Base-by-base conservation (phyloP, 2,888 invertebrate genomes). In the Trissoscelio sp. region DNA sequence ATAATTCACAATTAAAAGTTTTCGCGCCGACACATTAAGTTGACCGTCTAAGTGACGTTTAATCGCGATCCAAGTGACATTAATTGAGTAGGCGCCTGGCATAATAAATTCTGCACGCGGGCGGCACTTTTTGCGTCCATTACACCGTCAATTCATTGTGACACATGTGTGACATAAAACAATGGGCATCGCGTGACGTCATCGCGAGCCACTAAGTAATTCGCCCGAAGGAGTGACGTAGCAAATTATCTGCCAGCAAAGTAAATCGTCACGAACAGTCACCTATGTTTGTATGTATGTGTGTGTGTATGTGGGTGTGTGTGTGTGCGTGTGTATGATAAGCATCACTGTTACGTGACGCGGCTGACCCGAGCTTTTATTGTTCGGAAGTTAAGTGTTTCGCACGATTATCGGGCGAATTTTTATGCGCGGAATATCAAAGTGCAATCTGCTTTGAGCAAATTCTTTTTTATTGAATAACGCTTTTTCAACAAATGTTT, bases 251-350 rank as follows among this genome's bases (percentile, higher is more conserved):
- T 53, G 51, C 16, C 14, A 31, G 22, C 72, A 42, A 73, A 73
- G 72, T 73, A 62, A 73, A 51, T 53, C 72, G 58, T 73, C 73
- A 73, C 73, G 73, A 62, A 51, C 24, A 34, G 16, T n/a, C n/a
- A n/a, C n/a, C n/a, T n/a, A n/a, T n/a, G n/a, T n/a, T n/a, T n/a
- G n/a, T n/a, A n/a, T n/a, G n/a, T n/a, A n/a, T n/a, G n/a, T n/a
- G n/a, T n/a, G n/a, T n/a, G n/a, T n/a, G n/a, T n/a, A n/a, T n/a
- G n/a, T n/a, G n/a, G n/a, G n/a, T n/a, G n/a, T n/a, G n/a, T n/a
- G n/a, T n/a, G n/a, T n/a, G n/a, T n/a, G n/a, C 67, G n/a, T 42
- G 22, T 31, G 42, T 51, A 31, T 44, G 73, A 73, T 73, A 73
- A 46, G 42, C 53, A 24, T 62, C 44, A 11, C 14, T 2, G 42